These are phyloP conservation scores for Arizona elegans DNA, from an alignment of 2,113 vertebrate genomes.

Conservation along the genomic window DNA sequence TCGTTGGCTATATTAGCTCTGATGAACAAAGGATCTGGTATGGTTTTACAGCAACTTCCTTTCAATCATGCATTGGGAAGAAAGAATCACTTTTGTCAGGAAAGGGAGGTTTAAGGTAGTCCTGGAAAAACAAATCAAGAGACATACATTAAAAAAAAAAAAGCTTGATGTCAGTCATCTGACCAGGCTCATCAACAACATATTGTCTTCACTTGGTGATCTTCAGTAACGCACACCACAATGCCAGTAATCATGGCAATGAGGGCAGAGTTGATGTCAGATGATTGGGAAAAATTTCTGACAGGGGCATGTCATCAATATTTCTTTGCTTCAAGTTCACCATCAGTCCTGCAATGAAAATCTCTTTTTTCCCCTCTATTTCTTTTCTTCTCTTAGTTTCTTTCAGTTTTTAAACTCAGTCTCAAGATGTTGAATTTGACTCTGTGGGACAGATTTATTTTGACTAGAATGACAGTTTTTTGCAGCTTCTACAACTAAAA, in stretches of 20 bases:
- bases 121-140: not conserved
- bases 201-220: constrained; percentile 13
- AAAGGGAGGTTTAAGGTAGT: not conserved
- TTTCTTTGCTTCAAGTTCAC: not conserved
- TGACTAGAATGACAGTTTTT: not conserved
- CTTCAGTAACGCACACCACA: not conserved
- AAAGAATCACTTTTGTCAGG: not conserved
- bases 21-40: not conserved
- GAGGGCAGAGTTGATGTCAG: not conserved
- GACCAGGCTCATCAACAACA: constrained; percentile 8
- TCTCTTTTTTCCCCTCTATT: not conserved
- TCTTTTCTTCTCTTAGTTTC: not conserved
- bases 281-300: constrained; percentile 9
- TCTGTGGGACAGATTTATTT: not conserved
- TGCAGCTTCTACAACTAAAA: not conserved
- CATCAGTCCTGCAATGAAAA: not conserved
- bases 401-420: not conserved
- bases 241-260: not conserved
- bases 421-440: not conserved
- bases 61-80: not conserved
- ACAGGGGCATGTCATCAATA: not conserved
- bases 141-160: not conserved
- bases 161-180: not conserved
- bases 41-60: not conserved
- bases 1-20: not conserved